Conservation (phyloP, 2,113 vertebrate species). For the Thermophis baileyi region DNA sequence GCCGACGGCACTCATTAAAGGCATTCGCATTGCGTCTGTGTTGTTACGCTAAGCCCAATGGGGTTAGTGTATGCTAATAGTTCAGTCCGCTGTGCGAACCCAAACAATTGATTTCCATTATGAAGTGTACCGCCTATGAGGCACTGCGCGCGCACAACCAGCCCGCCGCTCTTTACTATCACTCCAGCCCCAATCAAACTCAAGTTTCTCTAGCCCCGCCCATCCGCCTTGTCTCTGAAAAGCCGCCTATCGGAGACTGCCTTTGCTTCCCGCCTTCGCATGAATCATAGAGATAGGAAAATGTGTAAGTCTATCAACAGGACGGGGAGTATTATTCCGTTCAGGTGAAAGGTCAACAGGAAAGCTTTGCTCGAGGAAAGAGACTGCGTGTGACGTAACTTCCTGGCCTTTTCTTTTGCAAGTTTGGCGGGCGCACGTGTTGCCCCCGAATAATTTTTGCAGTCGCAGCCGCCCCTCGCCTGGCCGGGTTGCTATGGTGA, state of each 20-base stretch:
- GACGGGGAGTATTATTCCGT: too few relatives aligned
- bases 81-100: neutral
- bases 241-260: neutral
- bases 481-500: constrained; percentile 44
- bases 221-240: neutral
- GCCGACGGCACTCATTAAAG: neutral
- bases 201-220: neutral
- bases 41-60: neutral
- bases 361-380: constrained; percentile 22
- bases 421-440: constrained; percentile 18
- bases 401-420: neutral
- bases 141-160: neutral
- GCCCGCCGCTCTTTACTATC: neutral
- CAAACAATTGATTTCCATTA: neutral
- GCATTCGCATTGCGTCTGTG: neutral
- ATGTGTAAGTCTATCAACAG: neutral
- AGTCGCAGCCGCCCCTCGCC: neutral
- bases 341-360: constrained; percentile 20
- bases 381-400: neutral
- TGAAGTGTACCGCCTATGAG: neutral
- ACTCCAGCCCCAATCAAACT: neutral
- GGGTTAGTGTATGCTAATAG: neutral
- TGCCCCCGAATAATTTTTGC: constrained; percentile 3
- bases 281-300: neutral
- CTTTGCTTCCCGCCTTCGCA: rapidly evolving